Base-by-base conservation (phyloP, 2,888 invertebrate genomes). In the Erynnis tages region DNA sequence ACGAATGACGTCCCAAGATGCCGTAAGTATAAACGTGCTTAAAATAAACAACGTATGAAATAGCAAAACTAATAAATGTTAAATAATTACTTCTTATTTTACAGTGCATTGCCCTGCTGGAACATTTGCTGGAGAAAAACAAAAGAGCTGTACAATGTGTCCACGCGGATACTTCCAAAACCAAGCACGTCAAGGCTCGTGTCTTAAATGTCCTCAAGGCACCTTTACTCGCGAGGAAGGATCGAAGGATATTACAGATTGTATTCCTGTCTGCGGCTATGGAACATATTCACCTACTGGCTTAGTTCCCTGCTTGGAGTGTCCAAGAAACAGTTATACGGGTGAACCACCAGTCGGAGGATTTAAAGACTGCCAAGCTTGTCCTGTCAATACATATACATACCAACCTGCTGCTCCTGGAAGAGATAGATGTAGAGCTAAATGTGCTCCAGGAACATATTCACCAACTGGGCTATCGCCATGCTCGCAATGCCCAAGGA, bases 221-320 rank as follows among this genome's bases (percentile, higher is more conserved):
- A 97, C 97, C 5, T 98, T 97, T 72, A 98, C 98, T 0, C 91
- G 93, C 66, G 96, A 97, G 83, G 94, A 96, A 82, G 97, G 96
- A 14, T 96, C 96, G 0, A 97, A 97, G 79, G 93, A 94, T 50
- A 88, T 96, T 30, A 91, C 93, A 53, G 97, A 97, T 66, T 98
- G 97, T 71, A 91, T 97, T 45, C 97, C 98, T 1, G 97, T 98
- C 7, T 98, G 98, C 72, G 98, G 98, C 13, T 97, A 95, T 71
- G 98, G 98, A 54, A 98, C 98, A 14, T 98, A 97, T 79, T 98
- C 97, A 1, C 97, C 97, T 35, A 97, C 97, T 10, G 98, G 98
- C 37, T 90, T 98, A 63, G 97, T 97, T 2, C 96, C 98, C 13
- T 98, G 98, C 73, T 89, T 97, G 54, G 97, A 98, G 77, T 98